Base-by-base conservation (phyloP, 1,140 invertebrate species). In the Ceratina calcarata region DNA sequence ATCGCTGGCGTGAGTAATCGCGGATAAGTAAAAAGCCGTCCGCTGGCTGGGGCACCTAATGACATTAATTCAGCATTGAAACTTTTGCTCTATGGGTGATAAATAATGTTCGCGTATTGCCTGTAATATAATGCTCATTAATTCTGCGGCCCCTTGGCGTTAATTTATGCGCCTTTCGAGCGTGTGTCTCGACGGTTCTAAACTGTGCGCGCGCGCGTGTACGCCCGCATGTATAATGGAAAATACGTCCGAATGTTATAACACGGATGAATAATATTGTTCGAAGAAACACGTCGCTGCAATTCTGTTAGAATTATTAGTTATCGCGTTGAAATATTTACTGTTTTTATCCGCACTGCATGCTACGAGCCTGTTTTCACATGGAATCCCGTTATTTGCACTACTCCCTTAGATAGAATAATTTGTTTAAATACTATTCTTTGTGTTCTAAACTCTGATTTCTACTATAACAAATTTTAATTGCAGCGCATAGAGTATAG, bases 21-120 rank as follows among this genome's bases (percentile, higher is more conserved):
- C 27, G 3, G n/a, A 60, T 6, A 2, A 10, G 58, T 27, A 22
- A 61, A 73, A 73, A 27, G 4, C 13, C 37, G 2, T 27, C 15
- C 22, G 37, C 16, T 18, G 45, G 3, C 8, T 13, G 45, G 58
- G 37, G 6, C 37, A 3, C 51, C 27, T 51, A 73, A 74, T 37
- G 71, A 65, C 61, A 74, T 74, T 74, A 74, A 74, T 64, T 65
- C 71, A 37, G 60, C 49, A 55, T 74, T 37, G 71, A 74, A 64
- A 74, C 61, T 53, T 70, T 55, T 37, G n/a, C 24, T 13, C 49
- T 6, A 15, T 13, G 60, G 10, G 49, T 55, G 18, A 64, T 74
- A 65, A 74, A 74, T 74, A 74, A 74, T 65, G 51, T 18, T 2
- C 6, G 49, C 2, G 61, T 24, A 64, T 62, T 27, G 45, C 60